Base-by-base conservation (phyloP, 2,888 invertebrate genomes). In the Ptychoptera albimana region DNA sequence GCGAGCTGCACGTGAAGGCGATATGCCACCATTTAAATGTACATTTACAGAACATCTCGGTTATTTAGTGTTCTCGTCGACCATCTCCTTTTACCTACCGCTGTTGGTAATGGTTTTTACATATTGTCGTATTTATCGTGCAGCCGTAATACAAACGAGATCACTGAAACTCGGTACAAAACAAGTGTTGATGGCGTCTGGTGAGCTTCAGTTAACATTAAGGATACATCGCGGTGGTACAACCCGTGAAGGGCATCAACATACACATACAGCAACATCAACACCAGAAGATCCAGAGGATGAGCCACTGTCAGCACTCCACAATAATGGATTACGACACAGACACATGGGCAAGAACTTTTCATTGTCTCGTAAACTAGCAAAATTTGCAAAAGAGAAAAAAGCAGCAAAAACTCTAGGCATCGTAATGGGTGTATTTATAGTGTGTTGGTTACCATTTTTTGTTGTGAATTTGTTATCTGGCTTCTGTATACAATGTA, bases 21-120 rank as follows among this genome's bases (percentile, higher is more conserved):
- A 82, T 57, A 81, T 87, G 53, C 85, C 86, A 8, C 76, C 78
- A 53, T 81, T 79, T 59, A 84, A 85, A 62, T 98, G 97, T 66
- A 83, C 87, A 42, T 98, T 98, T 65, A 97, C 97, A 50, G 93
- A 96, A 65, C 91, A 94, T 66, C 72, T 91, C 54, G 89, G 89
- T 48, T 98, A 98, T 65, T 74, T 98, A 51, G 85, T 96, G 60
- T 94, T 97, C 69, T 96, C 96, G 11, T 96, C 96, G 39, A 84
- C 92, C 50, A 91, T 98, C 58, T 96, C 96, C 14, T 98, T 98
- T 69, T 98, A 97, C 66, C 74, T 93, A 53, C 98, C 98, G 29
- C 70, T 97, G 29, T 79, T 91, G 61, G 88, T 98, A 45, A 98
- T 98, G 92, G 86, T 97, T 51, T 94, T 96, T 66, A 96, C 96